These are phyloP conservation scores for Diuraphis noxia DNA, from an alignment of 1,140 invertebrate species.

Conservation along the genomic window DNA sequence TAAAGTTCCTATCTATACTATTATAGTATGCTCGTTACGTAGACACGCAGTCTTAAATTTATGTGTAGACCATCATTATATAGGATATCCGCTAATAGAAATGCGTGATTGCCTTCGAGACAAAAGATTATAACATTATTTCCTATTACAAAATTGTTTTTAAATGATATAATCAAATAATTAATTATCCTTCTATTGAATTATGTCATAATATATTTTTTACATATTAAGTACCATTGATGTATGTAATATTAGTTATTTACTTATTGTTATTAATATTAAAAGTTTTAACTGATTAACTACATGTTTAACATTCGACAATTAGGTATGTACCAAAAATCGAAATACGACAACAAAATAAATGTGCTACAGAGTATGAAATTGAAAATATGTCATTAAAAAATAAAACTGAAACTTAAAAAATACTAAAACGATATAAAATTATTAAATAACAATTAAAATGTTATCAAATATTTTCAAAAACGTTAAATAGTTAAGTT, in stretches of 20 bases:
- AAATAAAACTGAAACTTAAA: neutral
- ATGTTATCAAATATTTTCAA: neutral
- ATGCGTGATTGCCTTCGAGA: neutral
- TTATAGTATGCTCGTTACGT: neutral
- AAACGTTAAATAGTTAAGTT: neutral
- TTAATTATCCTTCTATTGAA: neutral
- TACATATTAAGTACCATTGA: neutral
- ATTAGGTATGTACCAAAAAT: neutral
- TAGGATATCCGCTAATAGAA: neutral
- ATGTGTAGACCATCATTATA: too few species aligned
- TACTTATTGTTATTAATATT: neutral
- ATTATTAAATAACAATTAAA: too few species aligned
- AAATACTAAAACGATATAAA: neutral
- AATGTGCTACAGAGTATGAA: neutral
- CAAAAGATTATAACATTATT: neutral
- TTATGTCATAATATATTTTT: neutral
- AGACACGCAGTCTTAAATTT: neutral
- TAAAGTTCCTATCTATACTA: too few species aligned
- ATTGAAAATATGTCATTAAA: neutral
- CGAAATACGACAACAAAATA: neutral
- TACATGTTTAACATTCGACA: neutral
- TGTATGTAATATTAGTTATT: neutral
- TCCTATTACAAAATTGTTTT: neutral
- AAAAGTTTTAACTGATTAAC: neutral
- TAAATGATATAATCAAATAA: neutral